Evolutionary conservation across 2,113 vertebrate genomes (phyloP).

Genomic region (Chloropsis hardwickii): DNA sequence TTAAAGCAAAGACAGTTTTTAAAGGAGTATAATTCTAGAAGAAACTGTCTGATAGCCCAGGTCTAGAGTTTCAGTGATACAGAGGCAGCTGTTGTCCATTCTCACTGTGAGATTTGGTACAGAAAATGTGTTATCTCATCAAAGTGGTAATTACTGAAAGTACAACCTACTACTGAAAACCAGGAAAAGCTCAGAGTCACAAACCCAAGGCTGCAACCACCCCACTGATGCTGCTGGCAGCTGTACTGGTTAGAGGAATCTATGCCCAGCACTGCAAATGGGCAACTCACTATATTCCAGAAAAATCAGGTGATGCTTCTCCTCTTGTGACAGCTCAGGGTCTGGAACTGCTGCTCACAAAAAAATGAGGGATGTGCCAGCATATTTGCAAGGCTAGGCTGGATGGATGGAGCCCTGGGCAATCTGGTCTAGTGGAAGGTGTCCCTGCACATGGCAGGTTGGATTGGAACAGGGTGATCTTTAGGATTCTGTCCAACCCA

Average conservation of each 20-base stretch:
- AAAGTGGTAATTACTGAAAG: background rate
- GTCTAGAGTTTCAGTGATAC: background rate
- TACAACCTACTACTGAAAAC: background rate
- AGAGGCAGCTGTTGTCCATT: background rate
- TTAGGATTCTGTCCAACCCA: background rate
- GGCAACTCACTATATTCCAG: accelerated
- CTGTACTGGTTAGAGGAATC: accelerated
- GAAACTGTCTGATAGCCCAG: background rate
- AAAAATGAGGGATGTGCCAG: background rate
- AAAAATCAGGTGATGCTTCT: background rate
- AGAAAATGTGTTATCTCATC: background rate
- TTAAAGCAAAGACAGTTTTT: conserved; percentile 2
- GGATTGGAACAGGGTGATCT: background rate
- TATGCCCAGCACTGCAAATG: background rate
- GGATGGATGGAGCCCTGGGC: background rate
- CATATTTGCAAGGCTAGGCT: background rate
- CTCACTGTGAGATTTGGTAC: background rate
- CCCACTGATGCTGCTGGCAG: background rate
- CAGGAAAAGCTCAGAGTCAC: background rate
- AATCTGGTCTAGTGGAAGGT: background rate
- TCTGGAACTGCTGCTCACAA: background rate
- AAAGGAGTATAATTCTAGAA: background rate
- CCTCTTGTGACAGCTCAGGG: background rate
- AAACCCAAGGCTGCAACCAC: background rate
- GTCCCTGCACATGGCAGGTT: background rate